Evolutionary conservation across 2,797 vertebrate species (phyloP).

Genomic region (Acestrorhynchus altus): DNA sequence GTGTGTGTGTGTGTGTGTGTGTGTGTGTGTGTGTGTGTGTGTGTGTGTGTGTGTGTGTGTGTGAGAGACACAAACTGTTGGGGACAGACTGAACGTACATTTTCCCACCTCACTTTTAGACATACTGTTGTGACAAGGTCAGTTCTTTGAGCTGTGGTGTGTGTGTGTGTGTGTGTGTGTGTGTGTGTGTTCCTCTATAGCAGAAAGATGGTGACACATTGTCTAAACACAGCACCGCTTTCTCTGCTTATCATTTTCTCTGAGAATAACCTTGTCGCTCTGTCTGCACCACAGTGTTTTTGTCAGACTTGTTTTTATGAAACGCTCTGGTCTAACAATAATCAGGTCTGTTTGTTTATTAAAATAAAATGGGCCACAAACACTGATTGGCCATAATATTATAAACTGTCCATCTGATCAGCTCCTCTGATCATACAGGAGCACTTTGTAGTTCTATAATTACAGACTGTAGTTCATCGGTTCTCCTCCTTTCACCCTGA

Average conservation of each 20-base stretch:
- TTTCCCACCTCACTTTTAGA: constrained; percentile 4
- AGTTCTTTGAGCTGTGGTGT: constrained; percentile 22
- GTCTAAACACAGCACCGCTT: constrained; percentile 50
- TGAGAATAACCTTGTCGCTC: constrained; percentile 51
- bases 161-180: neutral
- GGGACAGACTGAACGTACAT: constrained; percentile 44
- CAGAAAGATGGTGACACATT: constrained; percentile 38
- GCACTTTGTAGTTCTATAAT: too few relatives aligned
- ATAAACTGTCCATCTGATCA: too few relatives aligned
- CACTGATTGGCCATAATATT: too few relatives aligned
- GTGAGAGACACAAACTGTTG: neutral
- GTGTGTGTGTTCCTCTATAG: constrained; percentile 1
- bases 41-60: too few relatives aligned
- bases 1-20: constrained; percentile 28
- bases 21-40: constrained; percentile 13
- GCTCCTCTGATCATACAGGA: too few relatives aligned
- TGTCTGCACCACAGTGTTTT: constrained; percentile 17
- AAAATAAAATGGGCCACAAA: too few relatives aligned
- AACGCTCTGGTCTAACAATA: too few relatives aligned
- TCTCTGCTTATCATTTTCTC: constrained; percentile 30
- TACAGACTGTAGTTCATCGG: too few relatives aligned
- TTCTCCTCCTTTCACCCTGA: too few relatives aligned
- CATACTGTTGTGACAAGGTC: constrained; percentile 42
- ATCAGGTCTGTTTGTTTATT: too few relatives aligned
- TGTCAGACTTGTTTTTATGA: neutral